A percentile compares a stretch with the other conserved stretches of the same genome.
phyloP scores from a whole-genome alignment of 2,888 invertebrate species.

The Harmothoe impar region DNA sequence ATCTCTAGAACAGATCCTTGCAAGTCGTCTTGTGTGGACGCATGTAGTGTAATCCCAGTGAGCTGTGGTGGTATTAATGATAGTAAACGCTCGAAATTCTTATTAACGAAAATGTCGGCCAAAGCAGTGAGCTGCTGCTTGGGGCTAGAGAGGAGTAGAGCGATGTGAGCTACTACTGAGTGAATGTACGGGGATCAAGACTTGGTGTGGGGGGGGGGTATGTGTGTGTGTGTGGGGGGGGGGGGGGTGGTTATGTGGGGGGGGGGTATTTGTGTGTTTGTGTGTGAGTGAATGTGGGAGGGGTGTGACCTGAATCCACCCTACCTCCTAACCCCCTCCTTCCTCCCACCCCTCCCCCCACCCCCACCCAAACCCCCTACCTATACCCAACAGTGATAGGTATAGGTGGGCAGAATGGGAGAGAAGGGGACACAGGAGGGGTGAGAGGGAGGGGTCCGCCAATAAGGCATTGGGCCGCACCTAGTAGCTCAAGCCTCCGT shows the following conservation, averaged over 20 bases:
- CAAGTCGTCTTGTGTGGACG: neutral
- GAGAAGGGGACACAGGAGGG: neutral
- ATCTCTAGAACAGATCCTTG: neutral
- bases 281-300: neutral
- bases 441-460: neutral
- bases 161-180: neutral
- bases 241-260: neutral
- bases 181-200: neutral
- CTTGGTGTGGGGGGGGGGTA: neutral
- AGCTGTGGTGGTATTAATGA: neutral
- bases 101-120: conserved; percentile 33
- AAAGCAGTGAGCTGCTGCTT: conserved; percentile 1
- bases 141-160: neutral
- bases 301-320: neutral
- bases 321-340: neutral
- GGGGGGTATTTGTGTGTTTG: neutral
- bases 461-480: neutral
- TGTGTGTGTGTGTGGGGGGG: conserved; percentile 14
- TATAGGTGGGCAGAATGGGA: too few relatives aligned
- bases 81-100: conserved; percentile 3
- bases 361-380: too few relatives aligned
- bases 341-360: too few relatives aligned
- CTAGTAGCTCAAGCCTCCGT: neutral
- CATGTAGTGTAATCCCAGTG: neutral
- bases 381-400: too few relatives aligned